Evolutionary conservation across 2,113 vertebrate genomes (phyloP).

Genomic region (Solea senegalensis): DNA sequence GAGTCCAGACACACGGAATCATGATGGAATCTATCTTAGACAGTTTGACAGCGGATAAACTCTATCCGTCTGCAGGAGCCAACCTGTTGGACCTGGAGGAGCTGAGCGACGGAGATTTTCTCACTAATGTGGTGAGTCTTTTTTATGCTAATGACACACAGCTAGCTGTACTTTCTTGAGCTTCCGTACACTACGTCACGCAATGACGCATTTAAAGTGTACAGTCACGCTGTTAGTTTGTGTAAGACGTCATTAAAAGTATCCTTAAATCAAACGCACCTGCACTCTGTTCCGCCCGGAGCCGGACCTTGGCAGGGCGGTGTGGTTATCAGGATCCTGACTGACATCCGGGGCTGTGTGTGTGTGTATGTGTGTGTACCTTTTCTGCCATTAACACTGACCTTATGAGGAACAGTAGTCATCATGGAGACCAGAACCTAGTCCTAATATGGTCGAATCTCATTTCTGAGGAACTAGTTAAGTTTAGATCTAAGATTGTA

Average conservation of each 20-base stretch:
- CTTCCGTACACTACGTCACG: background rate
- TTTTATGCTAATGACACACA: background rate
- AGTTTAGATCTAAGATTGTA: no score
- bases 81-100: conserved; percentile 81
- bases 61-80: conserved; percentile 57
- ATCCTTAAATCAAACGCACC: conserved; percentile 39
- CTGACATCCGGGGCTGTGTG: no score
- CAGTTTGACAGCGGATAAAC: conserved; percentile 68
- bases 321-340: no score
- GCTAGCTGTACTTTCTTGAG: background rate
- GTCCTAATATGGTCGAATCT: no score
- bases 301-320: conserved; percentile 48
- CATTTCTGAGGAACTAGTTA: no score
- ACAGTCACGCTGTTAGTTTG: background rate
- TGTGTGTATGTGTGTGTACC: no score
- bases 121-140: conserved; percentile 73
- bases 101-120: conserved; percentile 76
- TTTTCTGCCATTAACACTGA: no score
- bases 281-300: conserved; percentile 60
- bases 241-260: background rate
- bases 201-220: background rate
- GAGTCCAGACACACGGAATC: conserved; percentile 10
- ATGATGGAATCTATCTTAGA: conserved; percentile 75
- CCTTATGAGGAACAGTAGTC: no score
- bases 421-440: no score